Evolutionary conservation across 1,140 invertebrate genomes (phyloP).

Genomic region (Hypsibius dujardini): DNA sequence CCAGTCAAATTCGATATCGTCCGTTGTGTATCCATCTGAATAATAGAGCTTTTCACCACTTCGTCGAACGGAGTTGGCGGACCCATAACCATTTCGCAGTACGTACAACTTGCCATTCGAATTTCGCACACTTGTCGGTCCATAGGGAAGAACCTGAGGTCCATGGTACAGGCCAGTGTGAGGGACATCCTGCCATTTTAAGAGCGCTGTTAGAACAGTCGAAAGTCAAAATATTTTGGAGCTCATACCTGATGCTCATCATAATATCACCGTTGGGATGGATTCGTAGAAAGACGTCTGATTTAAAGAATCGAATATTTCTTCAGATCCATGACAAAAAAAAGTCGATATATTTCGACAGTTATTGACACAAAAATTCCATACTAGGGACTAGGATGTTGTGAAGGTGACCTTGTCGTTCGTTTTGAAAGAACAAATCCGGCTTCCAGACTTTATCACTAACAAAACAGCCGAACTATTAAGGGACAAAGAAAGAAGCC

Average conservation of each 20-base stretch:
- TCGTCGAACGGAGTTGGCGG: slow-evolving; percentile 14
- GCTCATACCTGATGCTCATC: slow-evolving; percentile 40
- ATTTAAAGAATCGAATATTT: slow-evolving; percentile 7
- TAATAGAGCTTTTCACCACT: slow-evolving; percentile 10
- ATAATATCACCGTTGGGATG: slow-evolving; percentile 37
- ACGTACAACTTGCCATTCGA: slow-evolving; percentile 37
- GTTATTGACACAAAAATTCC: background rate
- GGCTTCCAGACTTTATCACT: slow-evolving; percentile 37
- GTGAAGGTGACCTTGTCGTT: slow-evolving; percentile 36
- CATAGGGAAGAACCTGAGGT: slow-evolving; percentile 35
- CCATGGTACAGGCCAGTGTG: slow-evolving; percentile 36
- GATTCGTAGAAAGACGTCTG: slow-evolving; percentile 33
- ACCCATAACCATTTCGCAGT: slow-evolving; percentile 17
- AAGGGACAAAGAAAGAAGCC: background rate
- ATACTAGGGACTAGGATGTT: slow-evolving; percentile 33
- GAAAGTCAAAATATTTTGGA: slow-evolving; percentile 21
- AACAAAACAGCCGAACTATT: slow-evolving; percentile 25
- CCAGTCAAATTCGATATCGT: slow-evolving; percentile 32
- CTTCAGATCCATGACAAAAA: background rate
- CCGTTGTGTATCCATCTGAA: slow-evolving; percentile 32
- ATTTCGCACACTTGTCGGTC: slow-evolving; percentile 36
- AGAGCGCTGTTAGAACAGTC: background rate
- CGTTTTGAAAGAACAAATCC: slow-evolving; percentile 39
- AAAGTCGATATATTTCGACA: background rate
- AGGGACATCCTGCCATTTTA: slow-evolving; percentile 31